A percentile compares a stretch with the other conserved stretches of the same genome.
Conservation (phyloP, 2,113 vertebrate genomes). For the Taxidea taxus region DNA sequence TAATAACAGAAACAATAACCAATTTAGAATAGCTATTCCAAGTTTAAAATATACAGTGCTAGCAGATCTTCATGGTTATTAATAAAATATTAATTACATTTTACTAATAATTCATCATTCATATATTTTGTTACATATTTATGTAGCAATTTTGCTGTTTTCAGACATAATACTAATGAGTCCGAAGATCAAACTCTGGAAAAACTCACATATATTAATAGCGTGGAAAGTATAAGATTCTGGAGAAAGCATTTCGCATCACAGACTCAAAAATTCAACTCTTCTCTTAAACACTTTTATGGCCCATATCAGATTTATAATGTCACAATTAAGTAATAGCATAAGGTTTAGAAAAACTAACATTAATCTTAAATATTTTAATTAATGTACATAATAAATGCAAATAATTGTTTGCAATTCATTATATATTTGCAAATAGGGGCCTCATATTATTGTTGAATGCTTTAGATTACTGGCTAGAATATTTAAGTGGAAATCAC, state of each 20-base stretch:
- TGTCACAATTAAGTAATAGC: neutral
- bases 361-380: constrained; percentile 26
- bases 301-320: neutral
- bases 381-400: neutral
- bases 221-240: neutral
- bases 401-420: neutral
- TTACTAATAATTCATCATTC: neutral
- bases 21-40: neutral
- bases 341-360: neutral
- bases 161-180: neutral
- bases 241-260: neutral
- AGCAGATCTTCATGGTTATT: neutral
- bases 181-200: neutral
- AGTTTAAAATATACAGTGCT: neutral
- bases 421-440: neutral
- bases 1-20: neutral
- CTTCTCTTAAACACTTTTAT: neutral
- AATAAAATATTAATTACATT: neutral
- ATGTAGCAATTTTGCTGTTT: neutral
- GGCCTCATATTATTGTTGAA: neutral
- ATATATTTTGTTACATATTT: neutral
- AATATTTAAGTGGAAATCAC: neutral
- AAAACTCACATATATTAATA: neutral
- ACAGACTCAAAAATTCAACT: neutral
- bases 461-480: neutral